Conservation (phyloP, 2,113 vertebrate species). For the Cynopterus brachyotis region DNA sequence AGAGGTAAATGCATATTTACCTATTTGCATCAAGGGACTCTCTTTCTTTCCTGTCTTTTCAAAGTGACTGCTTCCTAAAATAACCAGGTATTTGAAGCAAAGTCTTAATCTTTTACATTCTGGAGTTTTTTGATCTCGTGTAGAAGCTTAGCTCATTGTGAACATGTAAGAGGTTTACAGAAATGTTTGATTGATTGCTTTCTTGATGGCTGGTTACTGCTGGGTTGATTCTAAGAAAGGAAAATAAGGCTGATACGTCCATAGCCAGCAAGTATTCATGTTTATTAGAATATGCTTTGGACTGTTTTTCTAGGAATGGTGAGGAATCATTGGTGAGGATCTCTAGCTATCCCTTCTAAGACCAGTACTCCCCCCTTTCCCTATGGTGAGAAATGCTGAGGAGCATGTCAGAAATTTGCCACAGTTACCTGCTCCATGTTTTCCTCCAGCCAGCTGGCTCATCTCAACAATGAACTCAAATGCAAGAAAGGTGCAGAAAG, state of each 20-base stretch:
- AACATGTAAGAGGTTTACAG: background rate
- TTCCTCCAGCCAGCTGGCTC: background rate
- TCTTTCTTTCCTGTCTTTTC: background rate
- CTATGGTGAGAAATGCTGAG: background rate
- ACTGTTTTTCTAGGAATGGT: background rate
- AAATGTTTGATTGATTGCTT: background rate
- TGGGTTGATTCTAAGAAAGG: background rate
- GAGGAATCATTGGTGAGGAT: no score
- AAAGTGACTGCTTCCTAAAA: slow-evolving; percentile 4
- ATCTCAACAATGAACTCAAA: background rate
- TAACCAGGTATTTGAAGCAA: background rate
- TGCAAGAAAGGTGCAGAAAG: background rate
- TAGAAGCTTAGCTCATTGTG: background rate
- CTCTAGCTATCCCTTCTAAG: background rate
- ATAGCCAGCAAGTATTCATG: background rate
- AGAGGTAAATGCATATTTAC: background rate
- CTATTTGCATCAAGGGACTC: background rate
- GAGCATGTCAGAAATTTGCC: background rate
- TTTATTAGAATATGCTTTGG: background rate
- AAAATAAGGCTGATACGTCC: background rate
- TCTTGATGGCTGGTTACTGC: background rate
- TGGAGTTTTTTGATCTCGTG: background rate
- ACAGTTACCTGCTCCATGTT: background rate
- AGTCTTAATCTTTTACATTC: background rate
- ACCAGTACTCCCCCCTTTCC: background rate